Conservation (phyloP, 2,113 vertebrate species). For the Cnemophilus loriae region DNA sequence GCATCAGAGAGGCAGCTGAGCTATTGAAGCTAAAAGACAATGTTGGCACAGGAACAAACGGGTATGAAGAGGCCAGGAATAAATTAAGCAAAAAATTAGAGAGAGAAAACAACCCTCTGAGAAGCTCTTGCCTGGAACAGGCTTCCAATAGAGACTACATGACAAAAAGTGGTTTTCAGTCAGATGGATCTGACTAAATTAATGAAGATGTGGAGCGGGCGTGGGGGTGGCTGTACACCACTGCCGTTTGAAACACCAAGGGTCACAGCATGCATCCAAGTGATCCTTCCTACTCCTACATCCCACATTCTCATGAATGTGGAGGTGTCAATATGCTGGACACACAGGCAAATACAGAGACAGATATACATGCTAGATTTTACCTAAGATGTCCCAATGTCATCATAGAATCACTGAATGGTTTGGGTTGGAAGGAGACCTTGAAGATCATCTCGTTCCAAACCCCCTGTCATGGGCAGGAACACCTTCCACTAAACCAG, state of each 20-base stretch:
- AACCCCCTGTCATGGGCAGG: background rate
- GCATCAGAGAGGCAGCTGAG: constrained; percentile 32
- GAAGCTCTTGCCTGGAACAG: background rate
- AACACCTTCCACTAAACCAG: background rate
- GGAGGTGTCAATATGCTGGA: background rate
- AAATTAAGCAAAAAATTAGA: constrained; percentile 42
- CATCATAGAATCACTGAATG: background rate
- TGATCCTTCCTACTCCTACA: background rate
- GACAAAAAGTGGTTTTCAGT: background rate
- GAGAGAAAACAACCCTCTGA: constrained; percentile 31
- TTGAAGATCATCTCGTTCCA: background rate
- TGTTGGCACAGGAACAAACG: constrained; percentile 45
- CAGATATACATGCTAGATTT: background rate
- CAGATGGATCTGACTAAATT: background rate
- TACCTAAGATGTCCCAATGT: background rate
- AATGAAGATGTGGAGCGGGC: background rate
- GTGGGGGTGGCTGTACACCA: background rate
- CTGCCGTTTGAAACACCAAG: background rate
- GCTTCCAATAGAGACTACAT: background rate
- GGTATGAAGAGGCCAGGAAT: constrained; percentile 20
- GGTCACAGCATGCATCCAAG: background rate
- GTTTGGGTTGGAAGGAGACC: background rate
- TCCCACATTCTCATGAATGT: background rate
- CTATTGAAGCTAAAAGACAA: constrained; percentile 62
- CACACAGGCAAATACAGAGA: background rate